Evolutionary conservation across 2,888 invertebrate species (phyloP).

Genomic region (Amphipoea lucens): DNA sequence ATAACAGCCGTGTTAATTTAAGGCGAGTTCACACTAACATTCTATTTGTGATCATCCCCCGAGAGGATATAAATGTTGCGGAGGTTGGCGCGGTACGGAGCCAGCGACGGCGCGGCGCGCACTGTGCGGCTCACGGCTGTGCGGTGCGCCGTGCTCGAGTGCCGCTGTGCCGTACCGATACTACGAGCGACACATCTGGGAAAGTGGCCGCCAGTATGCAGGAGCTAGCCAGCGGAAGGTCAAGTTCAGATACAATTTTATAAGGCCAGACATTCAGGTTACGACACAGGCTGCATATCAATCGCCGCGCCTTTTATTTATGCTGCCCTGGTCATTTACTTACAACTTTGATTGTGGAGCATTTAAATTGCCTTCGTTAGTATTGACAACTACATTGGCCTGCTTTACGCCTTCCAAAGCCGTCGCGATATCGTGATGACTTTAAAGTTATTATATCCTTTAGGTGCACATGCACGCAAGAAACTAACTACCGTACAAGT

Average conservation of each 20-base stretch:
- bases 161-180: slow-evolving; percentile 49
- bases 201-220: slow-evolving; percentile 76
- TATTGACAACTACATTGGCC: slow-evolving; percentile 55
- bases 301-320: slow-evolving; percentile 65
- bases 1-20: slow-evolving; percentile 66
- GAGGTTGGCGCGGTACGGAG: slow-evolving; percentile 53
- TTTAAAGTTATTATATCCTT: slow-evolving; percentile 23
- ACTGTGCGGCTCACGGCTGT: slow-evolving; percentile 52
- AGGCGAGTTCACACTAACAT: slow-evolving; percentile 64
- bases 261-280: slow-evolving; percentile 70
- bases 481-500: slow-evolving; percentile 3
- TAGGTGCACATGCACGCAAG: slow-evolving; percentile 6
- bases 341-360: slow-evolving; percentile 43
- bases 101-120: slow-evolving; percentile 59
- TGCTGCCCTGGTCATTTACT: slow-evolving; percentile 59
- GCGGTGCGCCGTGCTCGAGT: slow-evolving; percentile 3
- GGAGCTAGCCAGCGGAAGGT: slow-evolving; percentile 80
- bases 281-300: slow-evolving; percentile 57
- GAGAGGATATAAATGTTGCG: slow-evolving; percentile 60
- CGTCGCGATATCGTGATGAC: slow-evolving; percentile 52
- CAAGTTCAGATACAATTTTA: slow-evolving; percentile 80
- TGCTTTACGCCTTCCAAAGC: slow-evolving; percentile 33
- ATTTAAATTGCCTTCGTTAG: slow-evolving; percentile 59
- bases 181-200: slow-evolving; percentile 70
- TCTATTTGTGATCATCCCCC: slow-evolving; percentile 64